phyloP scores from a whole-genome alignment of 53 echinoderm and acorn worm genomes.

The Paracentrotus lividus region DNA sequence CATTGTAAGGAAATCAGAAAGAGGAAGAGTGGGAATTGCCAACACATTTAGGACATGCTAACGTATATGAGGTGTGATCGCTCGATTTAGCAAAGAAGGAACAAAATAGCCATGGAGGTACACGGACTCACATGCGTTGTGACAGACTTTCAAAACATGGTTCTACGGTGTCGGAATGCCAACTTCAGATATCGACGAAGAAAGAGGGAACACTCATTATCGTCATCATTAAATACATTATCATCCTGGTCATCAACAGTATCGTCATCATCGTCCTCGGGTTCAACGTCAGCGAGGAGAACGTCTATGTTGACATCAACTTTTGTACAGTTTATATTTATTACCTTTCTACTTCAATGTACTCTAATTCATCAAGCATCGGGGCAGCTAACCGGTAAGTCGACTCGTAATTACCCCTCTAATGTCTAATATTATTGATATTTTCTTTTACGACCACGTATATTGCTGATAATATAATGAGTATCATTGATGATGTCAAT shows the following conservation, averaged over 20 bases:
- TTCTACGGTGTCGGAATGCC: slow-evolving; percentile 9
- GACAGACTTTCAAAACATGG: slow-evolving; percentile 36
- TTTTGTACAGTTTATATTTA: slow-evolving; percentile 55
- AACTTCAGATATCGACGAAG: slow-evolving; percentile 47
- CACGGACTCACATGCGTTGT: background rate
- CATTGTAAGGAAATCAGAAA: background rate
- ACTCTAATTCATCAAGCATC: background rate
- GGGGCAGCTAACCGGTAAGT: slow-evolving; percentile 51
- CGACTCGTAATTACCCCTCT: background rate
- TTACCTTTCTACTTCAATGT: slow-evolving; percentile 44
- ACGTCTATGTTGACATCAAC: slow-evolving; percentile 33
- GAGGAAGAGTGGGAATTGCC: background rate
- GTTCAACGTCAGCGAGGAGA: background rate
- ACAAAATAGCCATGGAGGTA: background rate
- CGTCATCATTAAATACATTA: background rate
- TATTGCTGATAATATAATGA: background rate
- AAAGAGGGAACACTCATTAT: background rate
- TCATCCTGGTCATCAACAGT: slow-evolving; percentile 14
- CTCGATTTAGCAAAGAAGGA: background rate
- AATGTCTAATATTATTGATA: background rate
- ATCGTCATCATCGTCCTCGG: background rate
- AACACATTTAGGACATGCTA: background rate
- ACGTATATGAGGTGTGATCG: background rate
- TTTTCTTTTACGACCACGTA: background rate
- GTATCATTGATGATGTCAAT: background rate